A percentile compares a stretch with the other conserved stretches of the same genome.
phyloP scores from a whole-genome alignment of 2,113 vertebrate genomes.

The Oxyruncus cristatus region DNA sequence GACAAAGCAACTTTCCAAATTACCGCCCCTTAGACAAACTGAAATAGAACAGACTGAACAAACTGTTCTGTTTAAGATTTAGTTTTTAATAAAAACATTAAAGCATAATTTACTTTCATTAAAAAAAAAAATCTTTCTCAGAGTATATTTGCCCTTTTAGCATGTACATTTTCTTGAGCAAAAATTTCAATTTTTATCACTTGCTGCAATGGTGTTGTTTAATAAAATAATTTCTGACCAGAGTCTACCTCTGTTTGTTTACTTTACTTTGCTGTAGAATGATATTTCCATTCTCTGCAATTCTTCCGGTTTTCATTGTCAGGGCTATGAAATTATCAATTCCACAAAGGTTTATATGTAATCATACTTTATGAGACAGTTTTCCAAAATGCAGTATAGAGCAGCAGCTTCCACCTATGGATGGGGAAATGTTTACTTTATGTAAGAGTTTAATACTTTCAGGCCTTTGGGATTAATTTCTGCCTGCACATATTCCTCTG shows the following conservation, averaged over 20 bases:
- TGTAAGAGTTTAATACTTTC: background rate
- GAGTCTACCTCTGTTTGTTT: background rate
- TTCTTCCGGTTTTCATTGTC: background rate
- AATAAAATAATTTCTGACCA: background rate
- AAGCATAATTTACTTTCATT: background rate
- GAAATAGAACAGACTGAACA: too few species aligned
- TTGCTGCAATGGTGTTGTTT: background rate
- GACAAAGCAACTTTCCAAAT: background rate
- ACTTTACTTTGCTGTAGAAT: background rate
- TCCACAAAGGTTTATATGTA: background rate
- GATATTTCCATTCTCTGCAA: background rate
- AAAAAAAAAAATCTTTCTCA: background rate
- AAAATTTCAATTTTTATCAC: background rate
- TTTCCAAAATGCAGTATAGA: background rate
- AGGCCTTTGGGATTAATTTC: background rate
- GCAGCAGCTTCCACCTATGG: background rate
- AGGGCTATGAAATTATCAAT: background rate
- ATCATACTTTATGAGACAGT: background rate
- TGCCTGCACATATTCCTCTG: background rate
- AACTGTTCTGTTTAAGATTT: background rate
- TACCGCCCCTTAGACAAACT: background rate
- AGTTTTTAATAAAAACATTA: background rate
- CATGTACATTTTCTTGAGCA: background rate
- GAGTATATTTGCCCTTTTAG: background rate
- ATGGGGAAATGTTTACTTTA: background rate